Base-by-base conservation (phyloP, 2,113 vertebrate species). In the Amazona guildingii region DNA sequence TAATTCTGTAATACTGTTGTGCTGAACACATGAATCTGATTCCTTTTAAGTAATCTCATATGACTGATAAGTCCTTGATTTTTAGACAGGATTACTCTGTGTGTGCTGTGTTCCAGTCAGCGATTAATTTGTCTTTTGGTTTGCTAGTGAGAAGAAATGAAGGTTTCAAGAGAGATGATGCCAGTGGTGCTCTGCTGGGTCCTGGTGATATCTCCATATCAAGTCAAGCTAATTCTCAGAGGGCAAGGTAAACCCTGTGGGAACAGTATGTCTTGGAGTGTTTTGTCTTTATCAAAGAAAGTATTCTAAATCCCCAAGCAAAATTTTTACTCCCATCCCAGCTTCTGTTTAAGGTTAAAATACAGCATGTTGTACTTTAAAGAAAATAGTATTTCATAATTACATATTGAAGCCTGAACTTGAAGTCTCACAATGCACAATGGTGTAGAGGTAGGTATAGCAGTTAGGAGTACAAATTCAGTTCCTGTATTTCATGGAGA, bases 101-200 rank as follows among this genome's bases (percentile, higher is more conserved):
- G 19, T 87, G 37, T 46, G 78, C 93, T 75, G 52, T 70, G 67
- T 31, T 61, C 28, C 39, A 55, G 79, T 83, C 29, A 80, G 8
- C 28, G 94, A 20, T 66, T 78, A 28, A 95, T 72, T 92, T 92
- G 41, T 95, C n/a, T 94, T 88, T 96, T 95, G 73, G 28, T 94
- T 83, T 94, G 49, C 68, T 78, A 98, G 98, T 89, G 86, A 98
- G 97, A 96, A 98, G 97, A 96, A 97, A 89, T 87, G 98, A 98
- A 94, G 97, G 86, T 82, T 96, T 98, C 87, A 98, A 97, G 92
- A 98, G 96, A 74, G 97, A 98, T 86, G 98, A 98, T 54, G 90
- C 96, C n/a, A 83, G 79, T 75, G 84, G 89, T 70, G 95, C 95
- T 74, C 89, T 97, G 72, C 81, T 95, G 48, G 97, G 95, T 43